Percentiles rank a stretch among this genome's conserved stretches.
phyloP scores from a whole-genome alignment of 2,888 invertebrate genomes.

The Zaprionus obscuricornis region DNA sequence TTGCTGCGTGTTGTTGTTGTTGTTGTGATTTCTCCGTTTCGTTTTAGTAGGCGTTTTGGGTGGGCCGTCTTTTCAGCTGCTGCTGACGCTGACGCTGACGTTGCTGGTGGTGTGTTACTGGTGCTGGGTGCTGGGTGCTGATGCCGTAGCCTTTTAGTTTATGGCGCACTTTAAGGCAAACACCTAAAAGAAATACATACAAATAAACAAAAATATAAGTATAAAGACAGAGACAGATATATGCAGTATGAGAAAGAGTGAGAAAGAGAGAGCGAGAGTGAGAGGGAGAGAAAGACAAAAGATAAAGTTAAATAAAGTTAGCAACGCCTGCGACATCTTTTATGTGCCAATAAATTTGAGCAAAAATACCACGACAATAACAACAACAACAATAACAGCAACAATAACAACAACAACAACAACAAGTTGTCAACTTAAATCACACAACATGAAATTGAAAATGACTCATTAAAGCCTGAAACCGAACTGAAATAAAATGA shows the following conservation, averaged over 20 bases:
- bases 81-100: slow-evolving; percentile 26
- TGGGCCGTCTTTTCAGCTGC: slow-evolving; percentile 61
- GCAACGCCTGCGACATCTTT: slow-evolving; percentile 77
- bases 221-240: slow-evolving; percentile 18
- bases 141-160: slow-evolving; percentile 63
- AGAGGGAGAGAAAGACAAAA: slow-evolving; percentile 19
- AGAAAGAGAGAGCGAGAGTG: too few relatives aligned
- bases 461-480: slow-evolving; percentile 65
- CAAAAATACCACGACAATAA: slow-evolving; percentile 50
- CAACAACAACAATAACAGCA: slow-evolving; percentile 25
- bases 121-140: slow-evolving; percentile 4
- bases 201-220: not conserved
- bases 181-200: slow-evolving; percentile 60
- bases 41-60: slow-evolving; percentile 67
- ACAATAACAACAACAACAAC: slow-evolving; percentile 16
- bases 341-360: slow-evolving; percentile 73
- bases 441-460: slow-evolving; percentile 72
- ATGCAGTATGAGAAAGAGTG: slow-evolving; percentile 9
- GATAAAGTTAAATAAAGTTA: slow-evolving; percentile 69
- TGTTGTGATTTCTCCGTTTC: slow-evolving; percentile 65
- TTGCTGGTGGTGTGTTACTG: slow-evolving; percentile 6
- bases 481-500: slow-evolving; percentile 8
- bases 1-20: slow-evolving; percentile 22
- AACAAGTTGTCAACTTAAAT: slow-evolving; percentile 66
- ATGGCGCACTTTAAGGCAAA: slow-evolving; percentile 75